Conservation (phyloP, 2,888 invertebrate species). For the Merodon equestris region DNA sequence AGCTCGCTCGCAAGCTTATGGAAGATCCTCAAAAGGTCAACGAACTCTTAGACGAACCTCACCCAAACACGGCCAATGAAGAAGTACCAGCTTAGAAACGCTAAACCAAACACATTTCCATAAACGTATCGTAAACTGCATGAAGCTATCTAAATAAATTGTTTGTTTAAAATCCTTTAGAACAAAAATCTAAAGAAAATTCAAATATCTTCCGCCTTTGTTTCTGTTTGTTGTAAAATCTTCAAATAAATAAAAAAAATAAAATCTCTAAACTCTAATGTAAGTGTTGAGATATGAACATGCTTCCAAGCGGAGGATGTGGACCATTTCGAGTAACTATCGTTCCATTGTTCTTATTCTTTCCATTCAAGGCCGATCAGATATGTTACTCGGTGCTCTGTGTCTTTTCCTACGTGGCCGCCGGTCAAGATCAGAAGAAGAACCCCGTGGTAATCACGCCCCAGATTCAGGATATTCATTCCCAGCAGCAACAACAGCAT, state of each 20-base stretch:
- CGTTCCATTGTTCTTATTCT: no score
- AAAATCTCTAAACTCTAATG: slow-evolving; percentile 47
- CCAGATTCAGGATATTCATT: slow-evolving; percentile 77
- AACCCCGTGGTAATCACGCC: slow-evolving; percentile 77
- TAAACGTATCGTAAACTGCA: slow-evolving; percentile 51
- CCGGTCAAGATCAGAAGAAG: slow-evolving; percentile 89
- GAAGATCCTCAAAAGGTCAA: slow-evolving; percentile 72
- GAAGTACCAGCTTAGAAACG: slow-evolving; percentile 43
- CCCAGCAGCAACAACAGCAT: slow-evolving; percentile 75
- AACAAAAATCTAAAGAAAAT: no score
- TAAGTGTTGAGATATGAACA: slow-evolving; percentile 53
- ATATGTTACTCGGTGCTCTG: slow-evolving; percentile 99
- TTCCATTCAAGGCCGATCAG: slow-evolving; percentile 91
- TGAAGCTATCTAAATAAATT: slow-evolving; percentile 51
- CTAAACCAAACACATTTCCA: slow-evolving; percentile 28
- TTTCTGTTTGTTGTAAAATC: slow-evolving; percentile 61
- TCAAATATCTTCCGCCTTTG: slow-evolving; percentile 44
- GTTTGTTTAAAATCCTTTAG: slow-evolving; percentile 49
- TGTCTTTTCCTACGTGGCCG: slow-evolving; percentile 99
- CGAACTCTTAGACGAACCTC: slow-evolving; percentile 38
- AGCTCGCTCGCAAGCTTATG: slow-evolving; percentile 79
- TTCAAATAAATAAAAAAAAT: slow-evolving; percentile 33
- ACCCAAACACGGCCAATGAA: slow-evolving; percentile 56
- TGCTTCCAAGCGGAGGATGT: no score
- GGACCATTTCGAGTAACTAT: no score